A percentile compares a stretch with the other conserved stretches of the same genome.
Evolutionary conservation across 2,113 vertebrate species (phyloP).

Genomic region (Circaetus gallicus): DNA sequence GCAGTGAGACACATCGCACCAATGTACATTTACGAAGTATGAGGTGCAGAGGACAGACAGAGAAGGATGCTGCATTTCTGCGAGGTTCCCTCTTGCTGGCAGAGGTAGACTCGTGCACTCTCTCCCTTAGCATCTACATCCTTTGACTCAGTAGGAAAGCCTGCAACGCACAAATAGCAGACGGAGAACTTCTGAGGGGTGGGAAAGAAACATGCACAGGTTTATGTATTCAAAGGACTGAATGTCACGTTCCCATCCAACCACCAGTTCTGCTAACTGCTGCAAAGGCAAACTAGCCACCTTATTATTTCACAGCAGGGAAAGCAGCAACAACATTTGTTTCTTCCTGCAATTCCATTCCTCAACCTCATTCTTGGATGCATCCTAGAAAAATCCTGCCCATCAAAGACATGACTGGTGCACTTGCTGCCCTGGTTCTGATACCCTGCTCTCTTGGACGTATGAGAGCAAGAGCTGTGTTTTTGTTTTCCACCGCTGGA

Average conservation of each 20-base stretch:
- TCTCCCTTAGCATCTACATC: background rate
- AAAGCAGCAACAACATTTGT: background rate
- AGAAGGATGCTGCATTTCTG: background rate
- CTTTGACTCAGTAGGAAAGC: background rate
- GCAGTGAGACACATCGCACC: slow-evolving; percentile 28
- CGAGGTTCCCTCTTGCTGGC: background rate
- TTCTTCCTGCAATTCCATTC: background rate
- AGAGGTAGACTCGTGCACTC: background rate
- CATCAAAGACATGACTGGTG: background rate
- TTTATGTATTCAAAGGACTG: background rate
- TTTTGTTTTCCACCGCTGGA: background rate
- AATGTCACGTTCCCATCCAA: background rate
- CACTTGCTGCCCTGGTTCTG: background rate
- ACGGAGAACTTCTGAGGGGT: background rate
- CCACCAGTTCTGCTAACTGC: background rate
- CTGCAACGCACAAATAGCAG: slow-evolving; percentile 4
- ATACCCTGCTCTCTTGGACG: background rate
- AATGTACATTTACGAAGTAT: background rate
- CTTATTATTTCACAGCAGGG: background rate
- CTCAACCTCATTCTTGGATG: background rate
- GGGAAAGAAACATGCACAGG: background rate
- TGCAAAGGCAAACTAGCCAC: background rate
- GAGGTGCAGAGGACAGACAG: background rate
- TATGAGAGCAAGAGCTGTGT: background rate
- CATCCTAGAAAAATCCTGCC: background rate